Percentiles rank a stretch among this genome's conserved stretches.
phyloP scores from a whole-genome alignment of 1,140 invertebrate genomes.

The Doryteuthis pealeii region DNA sequence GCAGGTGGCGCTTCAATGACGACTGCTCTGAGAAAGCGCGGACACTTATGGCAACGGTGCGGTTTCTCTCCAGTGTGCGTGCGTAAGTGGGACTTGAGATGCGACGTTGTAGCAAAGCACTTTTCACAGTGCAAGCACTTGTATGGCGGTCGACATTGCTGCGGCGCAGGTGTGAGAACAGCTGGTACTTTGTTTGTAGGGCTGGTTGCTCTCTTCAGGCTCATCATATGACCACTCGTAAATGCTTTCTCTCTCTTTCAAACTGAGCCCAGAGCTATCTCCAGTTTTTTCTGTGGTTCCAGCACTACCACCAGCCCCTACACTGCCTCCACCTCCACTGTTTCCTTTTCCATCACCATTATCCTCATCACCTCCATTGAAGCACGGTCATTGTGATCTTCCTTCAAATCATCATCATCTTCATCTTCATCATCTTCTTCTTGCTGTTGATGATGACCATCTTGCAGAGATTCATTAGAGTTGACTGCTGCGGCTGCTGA shows the following conservation, averaged over 20 bases:
- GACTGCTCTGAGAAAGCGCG: conserved; percentile 81
- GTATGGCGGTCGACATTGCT: conserved; percentile 28
- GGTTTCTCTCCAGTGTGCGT: conserved; percentile 54
- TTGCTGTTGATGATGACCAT: too few relatives aligned
- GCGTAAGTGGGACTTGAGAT: conserved; percentile 48
- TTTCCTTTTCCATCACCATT: background rate
- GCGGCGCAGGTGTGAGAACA: background rate
- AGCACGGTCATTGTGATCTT: too few relatives aligned
- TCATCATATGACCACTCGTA: background rate
- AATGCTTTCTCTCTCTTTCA: conserved; percentile 6
- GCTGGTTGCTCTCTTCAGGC: background rate
- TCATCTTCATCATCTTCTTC: background rate
- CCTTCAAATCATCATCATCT: background rate
- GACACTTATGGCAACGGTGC: conserved; percentile 69
- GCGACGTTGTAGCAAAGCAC: conserved; percentile 33
- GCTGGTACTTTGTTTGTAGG: background rate
- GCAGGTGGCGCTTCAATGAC: conserved; percentile 69
- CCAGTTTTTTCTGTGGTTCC: background rate
- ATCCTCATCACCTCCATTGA: background rate
- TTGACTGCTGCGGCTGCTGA: background rate
- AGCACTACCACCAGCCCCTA: background rate
- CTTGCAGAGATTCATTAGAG: background rate
- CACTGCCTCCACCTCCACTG: background rate
- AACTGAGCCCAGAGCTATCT: background rate
- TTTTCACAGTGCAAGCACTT: conserved; percentile 58